Conservation (phyloP, 2,797 vertebrate species). For the Periparus ater region DNA sequence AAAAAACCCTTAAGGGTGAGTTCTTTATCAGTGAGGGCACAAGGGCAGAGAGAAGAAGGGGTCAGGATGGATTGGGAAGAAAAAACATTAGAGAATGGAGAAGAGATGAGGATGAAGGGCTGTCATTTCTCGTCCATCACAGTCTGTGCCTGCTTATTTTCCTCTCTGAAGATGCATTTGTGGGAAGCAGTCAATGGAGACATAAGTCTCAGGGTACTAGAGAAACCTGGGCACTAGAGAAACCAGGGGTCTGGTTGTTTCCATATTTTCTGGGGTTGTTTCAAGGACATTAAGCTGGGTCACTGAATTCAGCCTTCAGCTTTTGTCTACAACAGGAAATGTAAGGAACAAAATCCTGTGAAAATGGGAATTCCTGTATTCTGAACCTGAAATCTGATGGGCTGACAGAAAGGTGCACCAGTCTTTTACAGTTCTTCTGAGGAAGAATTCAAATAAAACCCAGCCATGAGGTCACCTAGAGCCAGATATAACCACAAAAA, state of each 20-base stretch:
- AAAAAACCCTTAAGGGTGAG: rapidly evolving
- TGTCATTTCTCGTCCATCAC: background rate
- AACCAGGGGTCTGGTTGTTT: background rate
- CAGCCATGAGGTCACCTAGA: background rate
- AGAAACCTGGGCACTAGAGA: background rate
- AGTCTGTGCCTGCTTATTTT: background rate
- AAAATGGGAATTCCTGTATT: background rate
- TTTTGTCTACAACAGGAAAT: background rate
- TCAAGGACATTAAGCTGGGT: background rate
- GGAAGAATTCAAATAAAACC: background rate
- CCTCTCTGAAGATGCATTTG: background rate
- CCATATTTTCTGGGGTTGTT: background rate
- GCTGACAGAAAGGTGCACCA: background rate
- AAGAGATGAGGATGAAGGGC: background rate
- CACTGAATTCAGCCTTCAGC: background rate
- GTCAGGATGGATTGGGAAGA: background rate
- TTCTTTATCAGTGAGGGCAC: background rate
- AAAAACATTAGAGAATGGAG: background rate
- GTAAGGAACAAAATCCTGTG: background rate
- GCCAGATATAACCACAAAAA: background rate
- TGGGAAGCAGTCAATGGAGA: background rate
- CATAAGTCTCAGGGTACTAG: rapidly evolving
- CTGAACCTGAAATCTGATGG: background rate
- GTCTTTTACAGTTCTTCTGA: background rate
- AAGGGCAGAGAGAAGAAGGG: background rate